A percentile compares a stretch with the other conserved stretches of the same genome.
These are phyloP conservation scores for Brachionus paranguensis DNA, from an alignment of 1,140 invertebrate species.

Conservation along the genomic window DNA sequence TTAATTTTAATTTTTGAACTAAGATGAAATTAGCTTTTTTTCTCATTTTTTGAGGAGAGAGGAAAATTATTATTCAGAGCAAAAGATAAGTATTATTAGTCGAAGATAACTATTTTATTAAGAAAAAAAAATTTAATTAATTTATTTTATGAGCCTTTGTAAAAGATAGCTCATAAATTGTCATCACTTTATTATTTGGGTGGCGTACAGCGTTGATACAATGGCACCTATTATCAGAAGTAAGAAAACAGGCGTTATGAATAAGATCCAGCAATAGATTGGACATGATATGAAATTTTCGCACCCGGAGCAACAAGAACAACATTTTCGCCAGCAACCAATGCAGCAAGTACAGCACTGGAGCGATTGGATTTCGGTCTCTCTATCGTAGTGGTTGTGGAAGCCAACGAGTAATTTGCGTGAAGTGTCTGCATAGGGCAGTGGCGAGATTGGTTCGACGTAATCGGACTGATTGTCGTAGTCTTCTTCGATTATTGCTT, in stretches of 20 bases:
- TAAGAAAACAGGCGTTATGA: slow-evolving; percentile 7
- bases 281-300: slow-evolving; percentile 40
- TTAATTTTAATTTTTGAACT: neutral
- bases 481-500: neutral
- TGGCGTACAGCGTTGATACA: neutral
- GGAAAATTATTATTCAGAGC: neutral
- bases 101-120: neutral
- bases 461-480: neutral
- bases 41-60: neutral
- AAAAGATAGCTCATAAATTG: neutral
- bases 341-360: slow-evolving; percentile 39
- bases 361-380: slow-evolving; percentile 21
- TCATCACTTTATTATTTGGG: neutral
- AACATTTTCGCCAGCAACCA: slow-evolving; percentile 9
- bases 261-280: slow-evolving; percentile 25
- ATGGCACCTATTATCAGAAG: neutral
- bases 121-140: neutral
- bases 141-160: neutral
- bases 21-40: neutral
- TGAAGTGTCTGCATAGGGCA: neutral
- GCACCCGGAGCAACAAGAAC: slow-evolving; percentile 22
- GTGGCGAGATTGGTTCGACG: neutral
- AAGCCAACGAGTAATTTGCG: slow-evolving; percentile 11
- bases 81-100: neutral
- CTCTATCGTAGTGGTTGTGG: slow-evolving; percentile 2